These are phyloP conservation scores for Chydorus sphaericus DNA, from an alignment of 2,888 invertebrate species.

Conservation along the genomic window DNA sequence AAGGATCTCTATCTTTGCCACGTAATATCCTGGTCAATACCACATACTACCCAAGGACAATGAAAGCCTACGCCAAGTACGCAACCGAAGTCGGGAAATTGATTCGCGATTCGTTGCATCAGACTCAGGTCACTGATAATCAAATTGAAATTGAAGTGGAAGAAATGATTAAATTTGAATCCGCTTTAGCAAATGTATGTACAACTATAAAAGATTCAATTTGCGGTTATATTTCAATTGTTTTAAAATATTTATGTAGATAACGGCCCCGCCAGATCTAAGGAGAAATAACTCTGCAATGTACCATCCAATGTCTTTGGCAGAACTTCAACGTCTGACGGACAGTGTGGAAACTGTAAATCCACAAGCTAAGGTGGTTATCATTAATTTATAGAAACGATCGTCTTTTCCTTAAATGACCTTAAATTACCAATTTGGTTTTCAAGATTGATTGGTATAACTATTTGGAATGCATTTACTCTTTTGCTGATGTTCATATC, in stretches of 20 bases:
- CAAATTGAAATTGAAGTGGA: conserved; percentile 36
- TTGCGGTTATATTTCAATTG: no score
- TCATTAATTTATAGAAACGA: no score
- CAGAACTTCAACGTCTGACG: conserved; percentile 24
- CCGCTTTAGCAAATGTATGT: conserved; percentile 42
- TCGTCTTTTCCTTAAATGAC: no score
- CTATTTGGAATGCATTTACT: background rate
- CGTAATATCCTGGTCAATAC: conserved; percentile 25
- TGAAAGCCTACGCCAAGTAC: conserved; percentile 22
- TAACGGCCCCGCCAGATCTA: conserved; percentile 20
- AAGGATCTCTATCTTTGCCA: conserved; percentile 23
- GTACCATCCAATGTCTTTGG: conserved; percentile 27
- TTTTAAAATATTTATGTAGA: no score
- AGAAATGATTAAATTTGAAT: conserved; percentile 65
- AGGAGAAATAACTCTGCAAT: conserved; percentile 24
- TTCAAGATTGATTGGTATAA: background rate
- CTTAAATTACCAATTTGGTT: no score
- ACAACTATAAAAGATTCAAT: no score
- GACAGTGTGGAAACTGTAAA: conserved; percentile 19
- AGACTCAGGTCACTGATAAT: background rate
- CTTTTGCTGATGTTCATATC: background rate
- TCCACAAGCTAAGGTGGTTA: no score
- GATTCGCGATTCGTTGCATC: conserved; percentile 18
- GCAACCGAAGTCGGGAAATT: conserved; percentile 22
- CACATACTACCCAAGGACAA: conserved; percentile 22